Conservation (phyloP, 2,888 invertebrate genomes). For the Megaustenia siamemsis region DNA sequence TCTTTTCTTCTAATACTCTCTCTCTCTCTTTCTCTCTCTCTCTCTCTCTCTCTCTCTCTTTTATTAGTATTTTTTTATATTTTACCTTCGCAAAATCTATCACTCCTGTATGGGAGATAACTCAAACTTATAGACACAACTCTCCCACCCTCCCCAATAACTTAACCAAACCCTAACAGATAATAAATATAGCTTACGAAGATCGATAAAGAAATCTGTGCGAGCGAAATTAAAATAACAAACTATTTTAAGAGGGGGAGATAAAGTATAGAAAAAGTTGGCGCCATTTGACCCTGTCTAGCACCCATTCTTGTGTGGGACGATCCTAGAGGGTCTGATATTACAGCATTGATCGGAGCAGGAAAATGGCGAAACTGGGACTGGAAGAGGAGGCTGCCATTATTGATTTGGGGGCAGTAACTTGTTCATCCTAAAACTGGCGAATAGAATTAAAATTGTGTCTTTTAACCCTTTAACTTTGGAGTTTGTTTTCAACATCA, state of each 20-base stretch:
- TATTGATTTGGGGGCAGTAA: constrained; percentile 18
- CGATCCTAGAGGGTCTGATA: constrained; percentile 3
- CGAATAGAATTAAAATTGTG: neutral
- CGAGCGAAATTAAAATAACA: neutral
- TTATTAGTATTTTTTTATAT: neutral
- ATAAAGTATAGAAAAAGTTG: neutral
- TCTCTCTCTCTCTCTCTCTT: neutral
- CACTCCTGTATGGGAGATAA: neutral
- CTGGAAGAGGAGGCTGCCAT: constrained; percentile 28
- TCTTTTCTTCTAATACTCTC: neutral
- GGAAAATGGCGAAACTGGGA: constrained; percentile 36
- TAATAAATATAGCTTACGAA: neutral
- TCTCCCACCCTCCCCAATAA: too few species aligned
- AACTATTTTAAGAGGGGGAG: neutral
- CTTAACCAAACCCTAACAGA: too few species aligned
- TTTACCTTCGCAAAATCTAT: too few species aligned
- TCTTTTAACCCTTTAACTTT: too few species aligned
- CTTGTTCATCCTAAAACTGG: constrained; percentile 4
- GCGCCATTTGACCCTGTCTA: constrained; percentile 37
- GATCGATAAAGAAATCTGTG: neutral
- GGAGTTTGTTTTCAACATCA: too few species aligned
- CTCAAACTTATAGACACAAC: neutral
- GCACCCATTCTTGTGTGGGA: constrained; percentile 23
- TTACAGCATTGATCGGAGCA: constrained; percentile 27
- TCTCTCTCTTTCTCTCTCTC: neutral